Evolutionary conservation across 2,797 vertebrate genomes (phyloP).

Genomic region (Strix occidentalis): DNA sequence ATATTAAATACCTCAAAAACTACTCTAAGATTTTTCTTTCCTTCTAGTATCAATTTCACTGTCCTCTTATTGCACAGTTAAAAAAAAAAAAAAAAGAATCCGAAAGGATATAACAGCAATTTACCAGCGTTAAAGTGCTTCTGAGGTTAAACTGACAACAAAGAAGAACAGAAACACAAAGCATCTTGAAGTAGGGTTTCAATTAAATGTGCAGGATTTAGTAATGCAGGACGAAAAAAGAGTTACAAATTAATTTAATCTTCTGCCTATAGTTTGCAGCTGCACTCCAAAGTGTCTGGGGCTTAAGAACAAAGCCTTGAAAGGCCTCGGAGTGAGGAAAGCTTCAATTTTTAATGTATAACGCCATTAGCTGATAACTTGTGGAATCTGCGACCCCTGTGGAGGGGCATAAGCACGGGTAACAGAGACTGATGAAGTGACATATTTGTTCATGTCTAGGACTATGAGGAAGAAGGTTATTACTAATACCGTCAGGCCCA

Average conservation of each 20-base stretch:
- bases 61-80: slow-evolving; percentile 50
- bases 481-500: slow-evolving; percentile 63
- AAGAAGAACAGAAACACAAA: slow-evolving; percentile 75
- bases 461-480: slow-evolving; percentile 71
- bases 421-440: slow-evolving; percentile 80
- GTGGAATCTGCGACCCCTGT: slow-evolving; percentile 81
- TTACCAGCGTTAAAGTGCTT: slow-evolving; percentile 77
- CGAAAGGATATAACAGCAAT: slow-evolving; percentile 79
- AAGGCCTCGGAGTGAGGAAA: slow-evolving; percentile 75
- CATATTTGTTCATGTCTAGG: slow-evolving; percentile 66
- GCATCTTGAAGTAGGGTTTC: slow-evolving; percentile 81
- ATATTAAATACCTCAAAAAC: slow-evolving; percentile 80
- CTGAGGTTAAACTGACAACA: slow-evolving; percentile 79
- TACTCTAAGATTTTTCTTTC: slow-evolving; percentile 64
- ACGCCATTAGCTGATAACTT: slow-evolving; percentile 92
- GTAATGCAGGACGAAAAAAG: slow-evolving; percentile 70
- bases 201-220: slow-evolving; percentile 81
- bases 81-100: slow-evolving; percentile 41
- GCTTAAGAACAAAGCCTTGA: slow-evolving; percentile 82
- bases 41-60: slow-evolving; percentile 68
- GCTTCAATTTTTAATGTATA: slow-evolving; percentile 85
- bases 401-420: slow-evolving; percentile 74
- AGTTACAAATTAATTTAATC: slow-evolving; percentile 87
- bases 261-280: slow-evolving; percentile 82
- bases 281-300: slow-evolving; percentile 78